phyloP scores from a whole-genome alignment of 2,113 vertebrate species.

The Neopipo cinnamomea region DNA sequence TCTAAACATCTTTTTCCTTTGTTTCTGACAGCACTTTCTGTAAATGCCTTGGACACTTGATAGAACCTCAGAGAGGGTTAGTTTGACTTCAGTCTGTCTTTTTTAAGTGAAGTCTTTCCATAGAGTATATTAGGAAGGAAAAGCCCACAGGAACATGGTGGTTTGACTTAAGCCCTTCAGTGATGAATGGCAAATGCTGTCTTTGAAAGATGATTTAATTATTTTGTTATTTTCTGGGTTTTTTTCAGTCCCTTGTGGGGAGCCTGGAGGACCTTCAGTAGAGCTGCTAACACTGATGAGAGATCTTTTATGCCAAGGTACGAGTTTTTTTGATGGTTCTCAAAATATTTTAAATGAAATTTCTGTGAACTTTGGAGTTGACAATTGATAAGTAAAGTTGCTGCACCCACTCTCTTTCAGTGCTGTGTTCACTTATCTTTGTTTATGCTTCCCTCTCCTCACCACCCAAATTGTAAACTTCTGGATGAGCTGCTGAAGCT shows the following conservation, averaged over 20 bases:
- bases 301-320: conserved; percentile 74
- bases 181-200: neutral
- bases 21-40: neutral
- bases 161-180: neutral
- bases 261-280: conserved; percentile 28
- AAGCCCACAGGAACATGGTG: neutral
- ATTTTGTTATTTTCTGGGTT: neutral
- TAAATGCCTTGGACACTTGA: neutral
- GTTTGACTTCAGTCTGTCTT: neutral
- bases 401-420: neutral
- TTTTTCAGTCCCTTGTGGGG: neutral
- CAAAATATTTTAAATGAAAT: neutral
- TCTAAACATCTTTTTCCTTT: neutral
- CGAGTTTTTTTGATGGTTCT: neutral
- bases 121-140: neutral
- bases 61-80: neutral
- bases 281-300: conserved; percentile 67
- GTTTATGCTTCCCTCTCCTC: neutral
- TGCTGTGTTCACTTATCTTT: neutral
- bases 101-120: neutral
- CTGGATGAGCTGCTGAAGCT: neutral
- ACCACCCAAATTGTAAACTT: accelerated
- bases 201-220: neutral
- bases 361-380: neutral
- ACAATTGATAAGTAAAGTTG: neutral